phyloP scores from a whole-genome alignment of 2,888 invertebrate genomes.

The Pasiphila rectangulata region DNA sequence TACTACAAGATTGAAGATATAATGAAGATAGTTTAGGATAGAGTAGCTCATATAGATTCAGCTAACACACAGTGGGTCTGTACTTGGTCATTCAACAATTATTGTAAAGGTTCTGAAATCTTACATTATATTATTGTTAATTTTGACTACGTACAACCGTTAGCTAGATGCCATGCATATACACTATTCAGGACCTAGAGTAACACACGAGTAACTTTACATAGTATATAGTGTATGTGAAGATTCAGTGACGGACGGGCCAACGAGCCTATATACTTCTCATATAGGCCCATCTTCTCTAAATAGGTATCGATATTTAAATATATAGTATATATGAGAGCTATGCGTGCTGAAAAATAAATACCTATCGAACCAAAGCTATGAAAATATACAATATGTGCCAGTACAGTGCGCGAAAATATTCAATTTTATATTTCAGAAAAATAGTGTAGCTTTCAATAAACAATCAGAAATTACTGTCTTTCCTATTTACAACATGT shows the following conservation, averaged over 20 bases:
- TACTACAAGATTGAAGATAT: conserved; percentile 54
- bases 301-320: conserved; percentile 26
- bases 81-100: conserved; percentile 33
- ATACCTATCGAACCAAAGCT: conserved; percentile 63
- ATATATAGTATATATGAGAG: conserved; percentile 41
- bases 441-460: conserved; percentile 71
- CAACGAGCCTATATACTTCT: conserved; percentile 27
- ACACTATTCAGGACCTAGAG: conserved; percentile 66
- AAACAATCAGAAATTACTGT: conserved; percentile 72
- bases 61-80: conserved; percentile 47
- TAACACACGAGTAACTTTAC: conserved; percentile 70
- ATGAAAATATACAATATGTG: conserved; percentile 72
- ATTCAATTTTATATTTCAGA: conserved; percentile 67
- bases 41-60: conserved; percentile 41
- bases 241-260: conserved; percentile 49
- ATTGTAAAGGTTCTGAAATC: conserved; percentile 38
- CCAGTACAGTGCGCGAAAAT: conserved; percentile 68
- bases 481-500: conserved; percentile 66
- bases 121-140: conserved; percentile 72
- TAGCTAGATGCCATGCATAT: conserved; percentile 76
- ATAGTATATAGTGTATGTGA: conserved; percentile 28
- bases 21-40: conserved; percentile 53
- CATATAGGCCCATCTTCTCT: conserved; percentile 50
- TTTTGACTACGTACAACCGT: conserved; percentile 74
- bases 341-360: conserved; percentile 66